Evolutionary conservation across 2,888 invertebrate species (phyloP).

Genomic region (Agrotis exclamationis): DNA sequence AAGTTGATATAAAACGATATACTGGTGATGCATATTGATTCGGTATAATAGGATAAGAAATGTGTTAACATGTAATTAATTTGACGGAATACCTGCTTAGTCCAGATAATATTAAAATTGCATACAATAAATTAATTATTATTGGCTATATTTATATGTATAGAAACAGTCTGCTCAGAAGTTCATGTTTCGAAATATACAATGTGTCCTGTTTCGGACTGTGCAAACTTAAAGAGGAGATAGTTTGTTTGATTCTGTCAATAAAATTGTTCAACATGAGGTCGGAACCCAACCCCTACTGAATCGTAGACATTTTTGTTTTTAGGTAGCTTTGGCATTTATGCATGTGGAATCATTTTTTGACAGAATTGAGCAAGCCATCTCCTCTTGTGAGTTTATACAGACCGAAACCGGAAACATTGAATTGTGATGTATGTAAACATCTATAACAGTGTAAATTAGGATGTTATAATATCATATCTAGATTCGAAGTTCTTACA

Average conservation of each 20-base stretch:
- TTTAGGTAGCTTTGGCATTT: no score
- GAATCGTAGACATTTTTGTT: no score
- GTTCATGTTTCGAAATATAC: background rate
- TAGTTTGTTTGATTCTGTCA: no score
- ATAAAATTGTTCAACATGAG: no score
- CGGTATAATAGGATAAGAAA: slow-evolving; percentile 19
- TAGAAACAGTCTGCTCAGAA: background rate
- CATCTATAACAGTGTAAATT: background rate
- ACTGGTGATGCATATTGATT: slow-evolving; percentile 48
- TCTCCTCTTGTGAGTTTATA: no score
- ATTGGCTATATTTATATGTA: background rate
- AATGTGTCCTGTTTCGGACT: no score
- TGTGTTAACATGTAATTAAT: background rate
- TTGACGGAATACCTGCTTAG: slow-evolving; percentile 2
- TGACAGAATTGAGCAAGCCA: no score
- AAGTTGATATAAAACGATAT: slow-evolving; percentile 31
- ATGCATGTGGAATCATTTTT: no score
- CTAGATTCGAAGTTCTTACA: slow-evolving; percentile 29
- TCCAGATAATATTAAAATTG: slow-evolving; percentile 1
- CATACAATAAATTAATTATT: background rate
- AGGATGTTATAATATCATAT: slow-evolving; percentile 18
- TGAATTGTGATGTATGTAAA: slow-evolving; percentile 19
- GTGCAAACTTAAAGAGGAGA: no score
- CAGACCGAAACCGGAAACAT: no score
- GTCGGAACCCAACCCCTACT: no score